Percentiles rank a stretch among this genome's conserved stretches.
Evolutionary conservation across 2,113 vertebrate species (phyloP).

Genomic region (Eulemur macaco): DNA sequence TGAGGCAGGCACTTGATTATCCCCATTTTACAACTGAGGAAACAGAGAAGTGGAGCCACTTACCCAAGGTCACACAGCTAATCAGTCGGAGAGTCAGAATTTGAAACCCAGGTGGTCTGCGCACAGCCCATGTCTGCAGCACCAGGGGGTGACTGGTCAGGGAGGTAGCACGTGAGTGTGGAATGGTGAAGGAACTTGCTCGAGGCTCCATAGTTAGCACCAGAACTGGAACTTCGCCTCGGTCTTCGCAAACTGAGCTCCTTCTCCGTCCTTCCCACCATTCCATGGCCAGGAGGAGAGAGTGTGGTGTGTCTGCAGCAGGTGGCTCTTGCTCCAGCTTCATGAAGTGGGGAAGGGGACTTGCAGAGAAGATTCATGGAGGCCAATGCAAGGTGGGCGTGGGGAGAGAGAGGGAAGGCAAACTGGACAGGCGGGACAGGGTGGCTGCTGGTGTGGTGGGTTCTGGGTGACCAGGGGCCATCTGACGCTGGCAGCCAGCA

Average conservation of each 20-base stretch:
- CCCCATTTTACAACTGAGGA: not conserved
- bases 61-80: not conserved
- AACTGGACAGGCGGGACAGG: not conserved
- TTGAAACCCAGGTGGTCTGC: not conserved
- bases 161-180: no score
- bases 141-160: not conserved
- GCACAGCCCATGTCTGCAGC: not conserved
- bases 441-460: not conserved
- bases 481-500: not conserved
- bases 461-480: not conserved
- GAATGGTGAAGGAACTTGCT: not conserved
- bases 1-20: not conserved
- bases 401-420: not conserved
- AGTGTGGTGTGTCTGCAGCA: accelerated
- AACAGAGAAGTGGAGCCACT: not conserved
- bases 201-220: accelerated
- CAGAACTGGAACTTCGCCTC: not conserved
- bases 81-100: not conserved
- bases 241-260: not conserved
- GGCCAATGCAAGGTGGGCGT: not conserved
- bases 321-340: not conserved
- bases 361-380: not conserved
- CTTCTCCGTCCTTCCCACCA: not conserved
- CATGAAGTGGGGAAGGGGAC: not conserved
- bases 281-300: not conserved